Evolutionary conservation across 2,797 vertebrate genomes (phyloP).

Genomic region (Helicolenus hilgendorfi): DNA sequence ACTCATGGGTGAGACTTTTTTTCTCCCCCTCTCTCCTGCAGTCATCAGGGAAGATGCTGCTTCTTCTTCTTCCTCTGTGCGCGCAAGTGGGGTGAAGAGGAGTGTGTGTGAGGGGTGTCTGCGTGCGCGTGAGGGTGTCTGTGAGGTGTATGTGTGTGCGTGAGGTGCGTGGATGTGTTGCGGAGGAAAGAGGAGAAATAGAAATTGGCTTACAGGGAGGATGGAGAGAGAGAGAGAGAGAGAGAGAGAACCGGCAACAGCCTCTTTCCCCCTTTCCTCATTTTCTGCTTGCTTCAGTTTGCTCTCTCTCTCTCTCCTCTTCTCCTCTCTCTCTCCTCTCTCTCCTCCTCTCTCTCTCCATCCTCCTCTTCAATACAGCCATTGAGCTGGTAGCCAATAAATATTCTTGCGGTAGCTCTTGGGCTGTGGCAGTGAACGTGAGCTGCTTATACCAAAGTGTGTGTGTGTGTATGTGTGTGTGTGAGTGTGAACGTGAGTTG

Average conservation of each 20-base stretch:
- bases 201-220: slow-evolving; percentile 61
- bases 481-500: slow-evolving; percentile 72
- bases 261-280: slow-evolving; percentile 55
- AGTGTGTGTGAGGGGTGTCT: slow-evolving; percentile 14
- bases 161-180: slow-evolving; percentile 59
- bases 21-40: slow-evolving; percentile 27
- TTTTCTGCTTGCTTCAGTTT: slow-evolving; percentile 55
- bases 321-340: not conserved
- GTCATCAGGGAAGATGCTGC: slow-evolving; percentile 27
- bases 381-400: slow-evolving; percentile 89
- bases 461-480: slow-evolving; percentile 50
- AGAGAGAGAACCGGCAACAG: slow-evolving; percentile 68
- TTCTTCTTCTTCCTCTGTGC: not conserved
- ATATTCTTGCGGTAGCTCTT: slow-evolving; percentile 89
- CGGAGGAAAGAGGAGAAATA: slow-evolving; percentile 61
- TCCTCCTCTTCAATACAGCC: slow-evolving; percentile 86
- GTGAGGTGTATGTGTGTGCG: slow-evolving; percentile 47
- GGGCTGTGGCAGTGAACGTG: slow-evolving; percentile 88
- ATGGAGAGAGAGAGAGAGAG: slow-evolving; percentile 39
- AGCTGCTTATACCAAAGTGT: slow-evolving; percentile 87
- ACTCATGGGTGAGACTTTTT: slow-evolving; percentile 13
- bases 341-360: slow-evolving; percentile 15
- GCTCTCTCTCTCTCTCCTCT: not conserved
- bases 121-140: slow-evolving; percentile 44
- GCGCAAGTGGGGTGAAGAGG: not conserved